Conservation (phyloP, 2,797 vertebrate species). For the Cirrhinus mrigala region DNA sequence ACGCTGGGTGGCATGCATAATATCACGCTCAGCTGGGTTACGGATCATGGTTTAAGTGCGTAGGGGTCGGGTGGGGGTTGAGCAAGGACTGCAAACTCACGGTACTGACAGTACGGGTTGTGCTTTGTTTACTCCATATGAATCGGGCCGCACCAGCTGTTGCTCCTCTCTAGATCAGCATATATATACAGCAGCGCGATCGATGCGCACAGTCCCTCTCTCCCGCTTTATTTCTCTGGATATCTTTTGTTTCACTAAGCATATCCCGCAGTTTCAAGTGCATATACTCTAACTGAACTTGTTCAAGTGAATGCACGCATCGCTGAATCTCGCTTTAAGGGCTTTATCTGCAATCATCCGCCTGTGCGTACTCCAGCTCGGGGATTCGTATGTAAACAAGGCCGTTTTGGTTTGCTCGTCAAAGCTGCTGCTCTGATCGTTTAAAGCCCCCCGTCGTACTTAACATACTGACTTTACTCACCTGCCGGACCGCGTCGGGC, state of each 20-base stretch:
- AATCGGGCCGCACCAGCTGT: conserved; percentile 43
- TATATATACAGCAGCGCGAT: conserved; percentile 29
- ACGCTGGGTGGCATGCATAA: conserved; percentile 77
- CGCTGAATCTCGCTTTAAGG: neutral
- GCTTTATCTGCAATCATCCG: conserved; percentile 43
- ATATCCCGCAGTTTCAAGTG: neutral
- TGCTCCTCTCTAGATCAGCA: conserved; percentile 35
- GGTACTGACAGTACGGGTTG: neutral
- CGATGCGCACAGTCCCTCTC: conserved; percentile 15
- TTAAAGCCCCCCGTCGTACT: neutral
- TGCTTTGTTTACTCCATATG: conserved; percentile 57
- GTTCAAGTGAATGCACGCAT: neutral
- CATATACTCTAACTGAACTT: neutral
- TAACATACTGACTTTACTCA: conserved; percentile 64
- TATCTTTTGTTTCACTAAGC: neutral
- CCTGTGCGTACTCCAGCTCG: conserved; percentile 71
- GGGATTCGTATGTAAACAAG: conserved; percentile 84
- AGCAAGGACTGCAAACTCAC: conserved; percentile 23
- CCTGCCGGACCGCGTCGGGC: conserved; percentile 64
- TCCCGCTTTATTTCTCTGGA: neutral
- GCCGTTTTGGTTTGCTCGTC: conserved; percentile 69
- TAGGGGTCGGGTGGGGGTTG: neutral
- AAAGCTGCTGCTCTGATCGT: conserved; percentile 40
- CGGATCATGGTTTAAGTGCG: conserved; percentile 54
- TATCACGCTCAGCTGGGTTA: conserved; percentile 66